Evolutionary conservation across 1,140 invertebrate genomes (phyloP).

Genomic region (Drosophila cardini): DNA sequence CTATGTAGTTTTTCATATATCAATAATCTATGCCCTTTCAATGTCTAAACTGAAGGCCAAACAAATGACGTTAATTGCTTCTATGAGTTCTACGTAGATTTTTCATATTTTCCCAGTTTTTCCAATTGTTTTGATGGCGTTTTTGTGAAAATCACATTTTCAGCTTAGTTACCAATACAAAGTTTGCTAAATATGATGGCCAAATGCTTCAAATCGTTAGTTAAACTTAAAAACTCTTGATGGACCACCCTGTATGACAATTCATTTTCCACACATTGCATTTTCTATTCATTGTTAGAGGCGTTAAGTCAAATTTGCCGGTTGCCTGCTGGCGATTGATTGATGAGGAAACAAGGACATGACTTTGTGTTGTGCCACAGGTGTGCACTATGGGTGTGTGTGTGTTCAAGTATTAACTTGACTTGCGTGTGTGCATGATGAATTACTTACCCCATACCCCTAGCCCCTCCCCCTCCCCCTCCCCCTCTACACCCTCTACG

Average conservation of each 20-base stretch:
- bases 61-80: no score
- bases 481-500: background rate
- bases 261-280: slow-evolving; percentile 23
- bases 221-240: no score
- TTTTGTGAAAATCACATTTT: no score
- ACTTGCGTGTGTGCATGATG: slow-evolving; percentile 65
- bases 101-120: no score
- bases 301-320: slow-evolving; percentile 39
- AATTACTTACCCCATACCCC: slow-evolving; percentile 55
- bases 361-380: slow-evolving; percentile 29
- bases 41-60: no score
- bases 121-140: no score
- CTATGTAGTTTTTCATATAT: no score
- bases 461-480: slow-evolving; percentile 32
- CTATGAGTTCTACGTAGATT: no score
- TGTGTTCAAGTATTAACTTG: slow-evolving; percentile 44
- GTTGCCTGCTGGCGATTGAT: slow-evolving; percentile 29
- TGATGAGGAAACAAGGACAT: slow-evolving; percentile 17
- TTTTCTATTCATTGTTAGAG: slow-evolving; percentile 29
- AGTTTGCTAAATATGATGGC: no score
- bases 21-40: no score
- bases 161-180: no score
- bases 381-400: slow-evolving; percentile 31
- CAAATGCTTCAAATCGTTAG: no score
- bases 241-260: slow-evolving; percentile 2